Percentiles rank a stretch among this genome's conserved stretches.
These are phyloP conservation scores for Elysia crispata DNA, from an alignment of 2,888 invertebrate genomes.

Conservation along the genomic window DNA sequence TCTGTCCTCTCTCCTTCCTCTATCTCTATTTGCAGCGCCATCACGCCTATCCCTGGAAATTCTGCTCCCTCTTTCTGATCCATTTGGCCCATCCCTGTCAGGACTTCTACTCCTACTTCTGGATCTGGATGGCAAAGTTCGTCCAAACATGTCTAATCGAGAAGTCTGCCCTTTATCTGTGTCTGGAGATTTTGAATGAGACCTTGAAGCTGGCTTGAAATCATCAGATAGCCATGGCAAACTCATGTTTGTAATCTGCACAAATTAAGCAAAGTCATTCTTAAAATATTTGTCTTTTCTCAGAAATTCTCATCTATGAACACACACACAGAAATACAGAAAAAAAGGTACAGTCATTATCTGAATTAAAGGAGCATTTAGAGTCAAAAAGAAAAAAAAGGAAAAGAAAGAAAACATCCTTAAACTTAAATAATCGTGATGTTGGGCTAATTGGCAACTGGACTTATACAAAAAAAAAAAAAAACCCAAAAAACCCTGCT, in stretches of 20 bases:
- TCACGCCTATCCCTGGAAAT: conserved; percentile 24
- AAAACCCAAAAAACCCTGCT: too few relatives aligned
- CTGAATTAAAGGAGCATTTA: too few relatives aligned
- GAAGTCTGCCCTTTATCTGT: background rate
- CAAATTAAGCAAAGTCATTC: too few relatives aligned
- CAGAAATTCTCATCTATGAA: too few relatives aligned
- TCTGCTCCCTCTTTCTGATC: background rate
- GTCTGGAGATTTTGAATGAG: background rate
- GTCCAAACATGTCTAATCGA: background rate
- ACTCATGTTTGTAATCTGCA: conserved; percentile 1
- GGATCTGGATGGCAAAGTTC: conserved; percentile 20
- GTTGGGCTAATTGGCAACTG: too few relatives aligned
- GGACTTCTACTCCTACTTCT: conserved; percentile 40
- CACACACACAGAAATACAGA: too few relatives aligned
- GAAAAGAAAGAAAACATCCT: too few relatives aligned
- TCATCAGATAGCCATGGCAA: conserved; percentile 2
- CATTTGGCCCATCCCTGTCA: background rate
- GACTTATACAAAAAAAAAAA: too few relatives aligned
- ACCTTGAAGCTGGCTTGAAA: background rate
- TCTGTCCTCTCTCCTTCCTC: conserved; percentile 20
- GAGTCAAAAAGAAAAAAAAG: too few relatives aligned
- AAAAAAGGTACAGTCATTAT: too few relatives aligned
- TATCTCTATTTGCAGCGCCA: conserved; percentile 32
- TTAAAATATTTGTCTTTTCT: too few relatives aligned
- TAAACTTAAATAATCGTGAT: too few relatives aligned